These are phyloP conservation scores for Polyommatus icarus DNA, from an alignment of 2,888 invertebrate species.

Conservation along the genomic window DNA sequence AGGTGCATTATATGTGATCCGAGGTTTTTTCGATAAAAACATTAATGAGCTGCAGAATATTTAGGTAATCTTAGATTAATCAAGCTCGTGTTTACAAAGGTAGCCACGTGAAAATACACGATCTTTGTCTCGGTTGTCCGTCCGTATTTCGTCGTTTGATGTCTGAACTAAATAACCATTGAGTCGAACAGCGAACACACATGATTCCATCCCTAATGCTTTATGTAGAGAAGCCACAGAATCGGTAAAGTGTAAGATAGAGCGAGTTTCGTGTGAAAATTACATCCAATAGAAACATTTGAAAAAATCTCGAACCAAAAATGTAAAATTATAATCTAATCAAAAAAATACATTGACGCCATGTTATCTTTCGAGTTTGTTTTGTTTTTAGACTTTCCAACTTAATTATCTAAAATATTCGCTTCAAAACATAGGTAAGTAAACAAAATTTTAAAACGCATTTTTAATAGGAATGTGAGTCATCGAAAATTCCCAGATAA, in stretches of 20 bases:
- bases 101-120: slow-evolving; percentile 51
- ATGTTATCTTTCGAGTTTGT: no score
- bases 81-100: slow-evolving; percentile 54
- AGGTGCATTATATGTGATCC: no score
- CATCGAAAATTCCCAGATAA: slow-evolving; percentile 19
- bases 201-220: slow-evolving; percentile 22
- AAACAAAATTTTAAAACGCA: background rate
- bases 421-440: background rate
- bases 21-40: no score
- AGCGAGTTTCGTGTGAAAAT: background rate
- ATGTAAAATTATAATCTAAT: no score
- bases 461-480: background rate
- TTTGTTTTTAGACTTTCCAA: background rate
- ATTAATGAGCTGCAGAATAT: background rate
- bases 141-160: slow-evolving; percentile 51
- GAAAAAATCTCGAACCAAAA: no score
- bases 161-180: slow-evolving; percentile 62
- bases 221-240: background rate
- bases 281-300: background rate
- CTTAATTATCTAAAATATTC: background rate
- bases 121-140: slow-evolving; percentile 45
- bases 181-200: slow-evolving; percentile 44
- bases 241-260: background rate
- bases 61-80: background rate
- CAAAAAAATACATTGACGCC: no score